phyloP scores from a whole-genome alignment of 1,140 invertebrate genomes.

The Aradophagus sp. region DNA sequence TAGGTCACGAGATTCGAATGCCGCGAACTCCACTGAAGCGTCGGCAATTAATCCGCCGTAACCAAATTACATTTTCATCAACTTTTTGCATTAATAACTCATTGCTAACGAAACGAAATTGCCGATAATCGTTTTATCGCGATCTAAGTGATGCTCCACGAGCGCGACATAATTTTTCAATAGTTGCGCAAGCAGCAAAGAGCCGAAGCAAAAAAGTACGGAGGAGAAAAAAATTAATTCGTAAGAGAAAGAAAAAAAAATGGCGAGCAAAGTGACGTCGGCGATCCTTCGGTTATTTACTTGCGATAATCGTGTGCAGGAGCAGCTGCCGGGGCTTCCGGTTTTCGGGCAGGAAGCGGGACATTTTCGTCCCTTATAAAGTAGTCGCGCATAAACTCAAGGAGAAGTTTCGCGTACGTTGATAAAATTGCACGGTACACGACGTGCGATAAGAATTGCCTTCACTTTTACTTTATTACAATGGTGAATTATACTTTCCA shows the following conservation, averaged over 20 bases:
- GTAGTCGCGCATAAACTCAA: constrained; percentile 24
- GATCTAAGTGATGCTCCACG: constrained; percentile 25
- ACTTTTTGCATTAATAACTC: constrained; percentile 35
- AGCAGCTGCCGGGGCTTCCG: constrained; percentile 49
- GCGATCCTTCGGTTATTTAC: constrained; percentile 52
- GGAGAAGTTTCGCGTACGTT: constrained; percentile 23
- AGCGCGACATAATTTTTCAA: constrained; percentile 37
- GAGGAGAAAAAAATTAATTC: neutral
- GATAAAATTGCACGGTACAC: constrained; percentile 47
- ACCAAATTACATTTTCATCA: constrained; percentile 37
- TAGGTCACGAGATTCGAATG: constrained; percentile 12
- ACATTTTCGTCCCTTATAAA: constrained; percentile 46
- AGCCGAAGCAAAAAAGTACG: neutral
- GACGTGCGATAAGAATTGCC: constrained; percentile 21
- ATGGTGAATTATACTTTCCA: no score
- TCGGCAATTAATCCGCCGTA: constrained; percentile 31
- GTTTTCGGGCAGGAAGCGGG: constrained; percentile 53
- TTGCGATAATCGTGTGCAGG: constrained; percentile 43
- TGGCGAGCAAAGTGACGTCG: constrained; percentile 10
- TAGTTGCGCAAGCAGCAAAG: no score
- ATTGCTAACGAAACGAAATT: constrained; percentile 38
- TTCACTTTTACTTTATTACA: no score
- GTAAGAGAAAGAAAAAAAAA: neutral
- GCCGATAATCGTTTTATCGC: constrained; percentile 44
- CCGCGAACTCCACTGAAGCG: neutral